These are phyloP conservation scores for Monochamus alternatus DNA, from an alignment of 2,888 invertebrate species.

Conservation along the genomic window DNA sequence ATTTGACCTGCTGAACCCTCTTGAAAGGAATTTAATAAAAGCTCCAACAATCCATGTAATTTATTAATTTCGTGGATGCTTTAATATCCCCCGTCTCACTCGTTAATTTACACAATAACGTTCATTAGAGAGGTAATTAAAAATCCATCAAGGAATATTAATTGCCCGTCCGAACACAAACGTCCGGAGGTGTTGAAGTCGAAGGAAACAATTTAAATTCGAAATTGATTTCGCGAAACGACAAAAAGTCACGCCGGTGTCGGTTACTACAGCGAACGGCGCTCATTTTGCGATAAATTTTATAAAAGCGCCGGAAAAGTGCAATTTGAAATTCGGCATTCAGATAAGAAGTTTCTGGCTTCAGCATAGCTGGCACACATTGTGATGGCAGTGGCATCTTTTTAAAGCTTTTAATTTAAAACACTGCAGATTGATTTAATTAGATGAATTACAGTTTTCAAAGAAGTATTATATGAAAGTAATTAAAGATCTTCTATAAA, in stretches of 20 bases:
- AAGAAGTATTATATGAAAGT: too few species aligned
- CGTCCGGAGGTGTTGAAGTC: slow-evolving; percentile 17
- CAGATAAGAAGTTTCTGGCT: too few species aligned
- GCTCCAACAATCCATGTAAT: not conserved
- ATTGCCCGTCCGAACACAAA: not conserved
- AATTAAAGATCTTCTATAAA: too few species aligned
- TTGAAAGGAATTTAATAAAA: not conserved
- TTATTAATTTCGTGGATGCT: slow-evolving; percentile 1
- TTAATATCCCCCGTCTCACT: not conserved
- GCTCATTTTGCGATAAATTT: too few species aligned
- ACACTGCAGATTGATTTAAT: too few species aligned
- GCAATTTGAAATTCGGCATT: too few species aligned
- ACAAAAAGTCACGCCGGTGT: slow-evolving; percentile 4
- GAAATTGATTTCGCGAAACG: slow-evolving; percentile 7
- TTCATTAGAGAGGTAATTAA: slow-evolving; percentile 5
- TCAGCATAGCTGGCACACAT: too few species aligned
- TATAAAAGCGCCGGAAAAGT: too few species aligned
- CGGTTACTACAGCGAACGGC: not conserved
- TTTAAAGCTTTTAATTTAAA: too few species aligned
- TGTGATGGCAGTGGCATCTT: too few species aligned
- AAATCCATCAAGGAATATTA: slow-evolving; percentile 7
- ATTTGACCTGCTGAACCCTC: too few species aligned
- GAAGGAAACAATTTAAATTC: slow-evolving; percentile 26
- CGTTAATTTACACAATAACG: slow-evolving; percentile 12
- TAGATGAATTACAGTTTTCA: too few species aligned